Conservation (phyloP, 1,140 invertebrate species). For the Hormaphis cornu region DNA sequence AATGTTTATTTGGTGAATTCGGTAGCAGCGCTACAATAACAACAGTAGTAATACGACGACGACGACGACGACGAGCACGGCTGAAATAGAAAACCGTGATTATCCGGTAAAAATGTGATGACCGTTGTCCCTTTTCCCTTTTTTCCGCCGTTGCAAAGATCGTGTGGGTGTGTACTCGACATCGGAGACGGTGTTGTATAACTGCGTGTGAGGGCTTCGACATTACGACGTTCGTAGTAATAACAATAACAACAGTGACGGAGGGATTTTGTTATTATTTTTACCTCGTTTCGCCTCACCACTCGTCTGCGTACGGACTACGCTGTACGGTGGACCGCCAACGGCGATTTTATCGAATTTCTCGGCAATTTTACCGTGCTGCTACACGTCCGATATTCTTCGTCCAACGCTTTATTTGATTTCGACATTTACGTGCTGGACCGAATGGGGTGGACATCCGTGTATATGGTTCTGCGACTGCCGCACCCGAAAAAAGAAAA, state of each 20-base stretch:
- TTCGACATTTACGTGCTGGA: too few relatives aligned
- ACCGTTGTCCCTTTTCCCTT: conserved; percentile 9
- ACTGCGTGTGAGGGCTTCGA: conserved; percentile 18
- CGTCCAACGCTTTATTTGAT: too few relatives aligned
- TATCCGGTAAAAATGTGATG: background rate
- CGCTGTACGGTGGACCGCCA: background rate
- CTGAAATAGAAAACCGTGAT: background rate
- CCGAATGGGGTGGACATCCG: too few relatives aligned
- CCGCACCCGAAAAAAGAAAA: too few relatives aligned
- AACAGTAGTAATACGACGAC: conserved; percentile 1
- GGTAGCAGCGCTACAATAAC: conserved; percentile 29
- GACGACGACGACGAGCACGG: too few relatives aligned
- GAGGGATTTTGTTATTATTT: conserved; percentile 10
- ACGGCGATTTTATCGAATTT: background rate
- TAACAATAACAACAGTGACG: background rate
- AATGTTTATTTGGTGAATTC: conserved; percentile 26
- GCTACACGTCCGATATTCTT: too few relatives aligned
- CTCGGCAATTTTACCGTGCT: too few relatives aligned
- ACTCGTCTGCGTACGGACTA: too few relatives aligned
- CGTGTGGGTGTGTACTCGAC: background rate
- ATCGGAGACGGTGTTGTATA: background rate
- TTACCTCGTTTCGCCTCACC: background rate
- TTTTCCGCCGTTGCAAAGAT: background rate
- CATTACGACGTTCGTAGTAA: too few relatives aligned
- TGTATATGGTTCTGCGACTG: too few relatives aligned